A percentile compares a stretch with the other conserved stretches of the same genome.
Conservation (phyloP, 1,140 invertebrate genomes). For the Portunus trituberculatus region DNA sequence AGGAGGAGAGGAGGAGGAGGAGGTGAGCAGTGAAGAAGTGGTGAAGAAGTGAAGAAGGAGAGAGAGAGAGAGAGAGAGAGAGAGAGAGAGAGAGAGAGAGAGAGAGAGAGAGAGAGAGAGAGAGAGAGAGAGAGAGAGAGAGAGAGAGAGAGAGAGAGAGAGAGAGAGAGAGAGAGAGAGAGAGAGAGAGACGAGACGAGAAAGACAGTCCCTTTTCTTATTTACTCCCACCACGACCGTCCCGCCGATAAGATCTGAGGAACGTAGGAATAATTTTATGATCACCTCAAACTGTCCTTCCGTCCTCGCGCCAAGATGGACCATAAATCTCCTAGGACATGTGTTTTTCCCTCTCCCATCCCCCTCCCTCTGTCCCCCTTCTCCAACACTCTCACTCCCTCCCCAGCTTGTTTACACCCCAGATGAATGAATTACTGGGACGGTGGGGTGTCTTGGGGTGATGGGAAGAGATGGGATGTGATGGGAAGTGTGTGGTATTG, state of each 20-base stretch:
- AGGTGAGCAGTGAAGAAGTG: neutral
- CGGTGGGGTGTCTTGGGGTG: constrained; percentile 8
- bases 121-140: constrained; percentile 13
- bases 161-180: too few relatives aligned
- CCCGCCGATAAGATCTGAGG: neutral
- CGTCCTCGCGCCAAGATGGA: neutral
- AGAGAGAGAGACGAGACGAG: too few relatives aligned
- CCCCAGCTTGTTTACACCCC: constrained; percentile 38
- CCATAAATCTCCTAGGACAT: constrained; percentile 28
- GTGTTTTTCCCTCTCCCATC: constrained; percentile 11
- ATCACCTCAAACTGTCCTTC: constrained; percentile 53
- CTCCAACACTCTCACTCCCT: too few relatives aligned
- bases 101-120: constrained; percentile 52
- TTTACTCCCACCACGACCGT: neutral
- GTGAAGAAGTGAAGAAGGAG: too few relatives aligned
- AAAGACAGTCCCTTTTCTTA: too few relatives aligned
- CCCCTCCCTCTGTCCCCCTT: too few relatives aligned
- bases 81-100: neutral
- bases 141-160: too few relatives aligned
- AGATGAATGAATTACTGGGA: constrained; percentile 53
- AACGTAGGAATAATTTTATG: constrained; percentile 34
- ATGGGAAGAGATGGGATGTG: neutral
- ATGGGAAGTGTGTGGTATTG: neutral
- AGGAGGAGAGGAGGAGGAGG: neutral
- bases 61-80: too few relatives aligned